A percentile compares a stretch with the other conserved stretches of the same genome.
Evolutionary conservation across 2,888 invertebrate genomes (phyloP).

Genomic region (Subacronicta megacephala): DNA sequence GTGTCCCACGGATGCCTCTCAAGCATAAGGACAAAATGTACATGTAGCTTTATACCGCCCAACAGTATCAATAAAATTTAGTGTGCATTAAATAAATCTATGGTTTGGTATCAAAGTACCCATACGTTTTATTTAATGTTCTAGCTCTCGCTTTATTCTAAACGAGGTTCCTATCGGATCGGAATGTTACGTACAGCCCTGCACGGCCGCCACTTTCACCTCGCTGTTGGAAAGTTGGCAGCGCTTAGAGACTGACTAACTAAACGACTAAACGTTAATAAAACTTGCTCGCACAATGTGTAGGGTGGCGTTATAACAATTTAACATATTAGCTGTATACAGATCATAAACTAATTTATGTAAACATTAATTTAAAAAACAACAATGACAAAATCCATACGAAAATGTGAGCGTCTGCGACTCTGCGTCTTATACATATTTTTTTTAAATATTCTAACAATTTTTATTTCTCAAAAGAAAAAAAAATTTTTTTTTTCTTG

Average conservation of each 20-base stretch:
- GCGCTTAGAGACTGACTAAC: slow-evolving; percentile 82
- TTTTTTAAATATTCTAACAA: too few relatives aligned
- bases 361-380: too few relatives aligned
- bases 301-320: background rate
- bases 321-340: background rate
- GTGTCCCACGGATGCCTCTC: too few relatives aligned
- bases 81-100: slow-evolving; percentile 27
- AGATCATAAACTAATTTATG: too few relatives aligned
- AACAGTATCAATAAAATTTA: slow-evolving; percentile 28
- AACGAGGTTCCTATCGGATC: slow-evolving; percentile 77
- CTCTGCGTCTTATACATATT: too few relatives aligned
- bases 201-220: slow-evolving; percentile 84
- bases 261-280: slow-evolving; percentile 74
- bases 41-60: too few relatives aligned
- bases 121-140: slow-evolving; percentile 57
- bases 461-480: too few relatives aligned
- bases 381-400: too few relatives aligned
- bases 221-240: slow-evolving; percentile 83
- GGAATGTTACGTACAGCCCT: slow-evolving; percentile 80
- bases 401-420: too few relatives aligned
- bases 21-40: too few relatives aligned
- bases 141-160: slow-evolving; percentile 65
- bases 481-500: too few relatives aligned
- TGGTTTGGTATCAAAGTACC: slow-evolving; percentile 32
- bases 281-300: slow-evolving; percentile 56